Evolutionary conservation across 2,888 invertebrate genomes (phyloP), one percentile per base, ranked within the genome.

Genomic region (Pollenia amentaria): DNA sequence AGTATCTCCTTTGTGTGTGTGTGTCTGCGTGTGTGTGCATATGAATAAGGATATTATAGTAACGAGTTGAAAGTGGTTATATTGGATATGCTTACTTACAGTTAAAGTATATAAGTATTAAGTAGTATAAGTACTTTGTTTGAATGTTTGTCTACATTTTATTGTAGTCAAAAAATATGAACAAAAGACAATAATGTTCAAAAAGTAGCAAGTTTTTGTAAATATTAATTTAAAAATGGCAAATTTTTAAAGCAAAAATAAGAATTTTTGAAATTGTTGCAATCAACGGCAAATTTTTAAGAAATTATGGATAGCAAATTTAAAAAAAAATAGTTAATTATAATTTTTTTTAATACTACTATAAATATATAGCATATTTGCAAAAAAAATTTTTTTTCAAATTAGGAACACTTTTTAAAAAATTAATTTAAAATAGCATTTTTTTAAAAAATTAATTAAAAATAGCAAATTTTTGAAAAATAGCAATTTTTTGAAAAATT

Each of bases 41-140:
- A 16, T 67, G 73, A 48, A 42, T 62, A 82, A 78, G 78, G 57
- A 82, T 82, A 86, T 78, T 73, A 78, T 46, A 57, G 78, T 86
- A 87, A 87, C 84, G 84, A 87, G 77, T 77, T 87, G 55, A 84
- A 87, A 87, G 84, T 84, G 73, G 42, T 83, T 85, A 53, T 77
- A 83, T 87, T 87, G 87, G 84, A 87, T 87, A 87, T 84, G 84
- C 73, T 87, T 87, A 87, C 77, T 84, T 84, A 87, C 73, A 73
- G 69, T 73, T 77, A 81, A 84, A 87, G 38, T 67, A 78, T 29
- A 29, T 29, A 29, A 29, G 29, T 29, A 29, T 29, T 29, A 29
- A 29, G 29, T 29, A 62, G 53, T 73, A 78, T 57, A 77, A 70
- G 62, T 51, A 51, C 75, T 75, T 6, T 18, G 29, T 51, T 57